These are phyloP conservation scores for Zeugodacus cucurbitae DNA, from an alignment of 1,140 invertebrate genomes.

Conservation along the genomic window DNA sequence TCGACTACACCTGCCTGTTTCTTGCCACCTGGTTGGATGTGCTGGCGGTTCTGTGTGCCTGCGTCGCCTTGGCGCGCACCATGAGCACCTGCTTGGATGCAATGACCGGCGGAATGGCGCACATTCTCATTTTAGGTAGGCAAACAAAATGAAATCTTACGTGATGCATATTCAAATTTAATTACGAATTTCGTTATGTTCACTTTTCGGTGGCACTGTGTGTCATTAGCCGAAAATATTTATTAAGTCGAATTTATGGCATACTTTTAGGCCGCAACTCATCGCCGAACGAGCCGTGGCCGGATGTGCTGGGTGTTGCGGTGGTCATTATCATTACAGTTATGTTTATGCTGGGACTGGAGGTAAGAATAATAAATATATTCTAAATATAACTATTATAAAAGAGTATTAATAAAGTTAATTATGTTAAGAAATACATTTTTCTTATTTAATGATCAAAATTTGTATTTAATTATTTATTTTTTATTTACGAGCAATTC, in stretches of 20 bases:
- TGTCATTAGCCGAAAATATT: not conserved
- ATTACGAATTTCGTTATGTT: not conserved
- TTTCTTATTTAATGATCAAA: no score
- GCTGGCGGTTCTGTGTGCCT: constrained; percentile 72
- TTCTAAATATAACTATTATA: not conserved
- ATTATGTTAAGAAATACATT: no score
- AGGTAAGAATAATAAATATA: constrained; percentile 66
- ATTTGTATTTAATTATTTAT: no score
- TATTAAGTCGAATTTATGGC: constrained; percentile 15
- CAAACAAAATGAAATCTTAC: not conserved
- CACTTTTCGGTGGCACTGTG: not conserved
- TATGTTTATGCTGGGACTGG: constrained; percentile 77
- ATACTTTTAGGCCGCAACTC: constrained; percentile 64
- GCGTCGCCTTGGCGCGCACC: constrained; percentile 72
- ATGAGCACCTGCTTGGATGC: constrained; percentile 75
- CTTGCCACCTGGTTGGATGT: constrained; percentile 73
- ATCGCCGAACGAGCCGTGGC: constrained; percentile 73
- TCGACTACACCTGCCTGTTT: constrained; percentile 67
- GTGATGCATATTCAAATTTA: not conserved
- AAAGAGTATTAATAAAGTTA: no score
- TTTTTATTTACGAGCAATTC: no score
- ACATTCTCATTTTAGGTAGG: constrained; percentile 62
- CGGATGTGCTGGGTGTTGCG: constrained; percentile 75
- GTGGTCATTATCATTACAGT: constrained; percentile 74
- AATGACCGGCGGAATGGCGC: constrained; percentile 71